phyloP scores from a whole-genome alignment of 2,888 invertebrate genomes.

The Sepioteuthis lessoniana region DNA sequence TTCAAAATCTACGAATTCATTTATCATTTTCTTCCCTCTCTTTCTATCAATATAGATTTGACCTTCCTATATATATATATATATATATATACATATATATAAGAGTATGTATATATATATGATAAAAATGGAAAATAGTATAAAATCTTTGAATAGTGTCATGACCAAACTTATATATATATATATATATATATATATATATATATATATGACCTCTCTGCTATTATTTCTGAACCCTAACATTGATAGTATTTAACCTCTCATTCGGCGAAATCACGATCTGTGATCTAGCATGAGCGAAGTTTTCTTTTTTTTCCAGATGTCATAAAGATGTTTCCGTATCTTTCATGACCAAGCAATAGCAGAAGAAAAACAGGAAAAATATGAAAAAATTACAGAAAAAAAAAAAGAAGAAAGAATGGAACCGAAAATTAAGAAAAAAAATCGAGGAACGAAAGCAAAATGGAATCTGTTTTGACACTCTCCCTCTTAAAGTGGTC shows the following conservation, averaged over 20 bases:
- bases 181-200: too few relatives aligned
- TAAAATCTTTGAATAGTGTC: too few relatives aligned
- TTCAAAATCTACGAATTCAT: too few relatives aligned
- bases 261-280: not conserved
- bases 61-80: too few relatives aligned
- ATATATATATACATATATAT: too few relatives aligned
- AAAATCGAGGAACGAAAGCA: constrained; percentile 33
- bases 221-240: not conserved
- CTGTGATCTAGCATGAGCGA: constrained; percentile 17
- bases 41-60: not conserved
- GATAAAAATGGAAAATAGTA: too few relatives aligned
- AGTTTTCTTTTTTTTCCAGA: not conserved
- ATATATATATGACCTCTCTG: too few relatives aligned
- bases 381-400: not conserved
- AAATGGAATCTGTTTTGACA: constrained; percentile 33
- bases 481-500: not conserved
- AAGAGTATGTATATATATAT: too few relatives aligned
- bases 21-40: too few relatives aligned
- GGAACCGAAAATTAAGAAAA: not conserved
- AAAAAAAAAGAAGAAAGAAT: not conserved
- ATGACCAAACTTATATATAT: too few relatives aligned
- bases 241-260: not conserved
- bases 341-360: constrained; percentile 10
- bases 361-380: not conserved
- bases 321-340: not conserved